Percentiles rank a stretch among this genome's conserved stretches.
Evolutionary conservation across 2,888 invertebrate genomes (phyloP).

Genomic region (Himalopsyche tibetana): DNA sequence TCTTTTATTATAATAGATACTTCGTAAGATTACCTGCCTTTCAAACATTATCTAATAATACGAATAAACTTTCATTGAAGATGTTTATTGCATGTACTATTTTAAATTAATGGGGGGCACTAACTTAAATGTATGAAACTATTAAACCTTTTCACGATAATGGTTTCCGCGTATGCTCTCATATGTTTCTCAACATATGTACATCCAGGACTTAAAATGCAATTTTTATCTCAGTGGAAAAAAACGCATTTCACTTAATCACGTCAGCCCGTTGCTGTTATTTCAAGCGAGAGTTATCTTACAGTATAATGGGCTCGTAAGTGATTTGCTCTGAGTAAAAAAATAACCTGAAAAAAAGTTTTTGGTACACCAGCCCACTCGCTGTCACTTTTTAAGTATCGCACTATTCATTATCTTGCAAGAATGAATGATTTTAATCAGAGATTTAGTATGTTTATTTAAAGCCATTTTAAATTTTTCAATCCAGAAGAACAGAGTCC

Average conservation of each 20-base stretch:
- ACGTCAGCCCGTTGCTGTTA: not conserved
- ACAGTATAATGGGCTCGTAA: not conserved
- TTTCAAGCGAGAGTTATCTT: not conserved
- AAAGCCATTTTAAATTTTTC: too few species aligned
- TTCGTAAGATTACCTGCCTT: too few species aligned
- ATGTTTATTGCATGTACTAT: not conserved
- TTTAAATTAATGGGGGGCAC: not conserved
- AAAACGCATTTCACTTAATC: slow-evolving; percentile 15
- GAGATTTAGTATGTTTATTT: too few species aligned
- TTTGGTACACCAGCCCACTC: too few species aligned
- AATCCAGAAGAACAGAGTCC: too few species aligned
- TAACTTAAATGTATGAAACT: not conserved
- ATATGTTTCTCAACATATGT: not conserved
- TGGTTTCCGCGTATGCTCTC: not conserved
- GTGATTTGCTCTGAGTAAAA: too few species aligned
- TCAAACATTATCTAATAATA: too few species aligned
- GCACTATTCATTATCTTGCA: too few species aligned
- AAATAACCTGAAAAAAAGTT: too few species aligned
- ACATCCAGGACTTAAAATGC: not conserved
- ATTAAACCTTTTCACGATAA: not conserved
- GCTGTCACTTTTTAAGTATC: too few species aligned
- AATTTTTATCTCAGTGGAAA: not conserved
- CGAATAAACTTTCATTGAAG: not conserved
- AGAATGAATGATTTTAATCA: too few species aligned
- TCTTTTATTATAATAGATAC: too few species aligned